Base-by-base conservation (phyloP, 2,113 vertebrate species). In the Heterotis niloticus region DNA sequence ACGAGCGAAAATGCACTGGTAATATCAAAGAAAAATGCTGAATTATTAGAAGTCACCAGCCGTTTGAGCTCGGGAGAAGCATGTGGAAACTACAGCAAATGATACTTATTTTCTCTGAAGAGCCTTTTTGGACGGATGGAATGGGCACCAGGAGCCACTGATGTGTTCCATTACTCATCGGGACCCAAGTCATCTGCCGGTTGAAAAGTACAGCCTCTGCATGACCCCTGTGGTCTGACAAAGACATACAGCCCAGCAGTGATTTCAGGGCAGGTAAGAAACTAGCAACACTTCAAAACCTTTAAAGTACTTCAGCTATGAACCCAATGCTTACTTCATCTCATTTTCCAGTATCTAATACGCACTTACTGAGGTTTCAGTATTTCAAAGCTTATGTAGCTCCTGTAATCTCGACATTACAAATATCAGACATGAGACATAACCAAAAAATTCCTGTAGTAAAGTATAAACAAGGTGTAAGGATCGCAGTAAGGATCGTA, bases 81-180 rank as follows among this genome's bases (percentile, higher is more conserved):
- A 34, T 9, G 69, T 7, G 23, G 20, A 72, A 72, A 72, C 69
- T 72, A 24, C 69, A 72, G 20, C 51, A 52, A 72, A 72, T 72
- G 69, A 72, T 54, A 72, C 69, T 11, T 20, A 72, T 52, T 72
- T 72, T 72, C 69, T 72, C 69, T 72, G 14, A 72, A 51, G 34
- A n/a, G 44, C 34, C 69, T 52, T 51, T 72, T 72, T 23, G 51
- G 69, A 52, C 10, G 69, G 34, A 71, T 5, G 44, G 20, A 72
- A 7, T 51, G 51, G 69, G 69, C 44, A 72, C 51, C 23, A 51
- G 69, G 12, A 72, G 59, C 10, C 12, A 12, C 34, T 51, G 54
- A 72, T 72, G 51, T 72, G 34, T 51, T 34, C 51, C 34, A 34
- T 51, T 54, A 51, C 11, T 54, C 69, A 72, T 18, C 18, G 34